A percentile compares a stretch with the other conserved stretches of the same genome.
phyloP scores from a whole-genome alignment of 2,797 vertebrate genomes.

The Sebastes glaucus region DNA sequence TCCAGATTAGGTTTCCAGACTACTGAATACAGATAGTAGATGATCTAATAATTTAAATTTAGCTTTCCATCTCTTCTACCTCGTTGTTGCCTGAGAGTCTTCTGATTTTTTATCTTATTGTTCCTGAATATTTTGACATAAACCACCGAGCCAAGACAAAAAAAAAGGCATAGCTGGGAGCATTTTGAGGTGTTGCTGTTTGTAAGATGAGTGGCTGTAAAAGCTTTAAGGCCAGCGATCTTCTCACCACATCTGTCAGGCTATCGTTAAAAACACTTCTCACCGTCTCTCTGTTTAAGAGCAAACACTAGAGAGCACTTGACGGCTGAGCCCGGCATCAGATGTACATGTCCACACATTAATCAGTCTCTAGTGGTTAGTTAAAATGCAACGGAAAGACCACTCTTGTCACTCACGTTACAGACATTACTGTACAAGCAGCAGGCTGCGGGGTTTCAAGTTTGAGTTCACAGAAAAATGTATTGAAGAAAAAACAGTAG shows the following conservation, averaged over 20 bases:
- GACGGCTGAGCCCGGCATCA: not conserved
- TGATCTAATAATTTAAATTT: conserved; percentile 13
- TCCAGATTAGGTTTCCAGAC: conserved; percentile 39
- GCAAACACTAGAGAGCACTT: conserved; percentile 8
- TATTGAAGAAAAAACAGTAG: conserved; percentile 4
- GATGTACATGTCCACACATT: conserved; percentile 11
- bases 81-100: not conserved
- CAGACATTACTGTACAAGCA: not conserved
- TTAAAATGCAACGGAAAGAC: not conserved
- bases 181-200: not conserved
- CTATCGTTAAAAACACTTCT: conserved; percentile 27
- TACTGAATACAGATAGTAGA: conserved; percentile 1
- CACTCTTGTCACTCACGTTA: not conserved
- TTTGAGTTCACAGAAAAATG: conserved; percentile 25
- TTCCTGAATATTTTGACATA: not conserved
- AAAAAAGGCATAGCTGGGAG: not conserved
- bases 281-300: not conserved
- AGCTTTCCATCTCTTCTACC: not conserved
- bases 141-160: not conserved
- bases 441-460: conserved; percentile 2
- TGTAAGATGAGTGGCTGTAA: not conserved
- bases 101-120: not conserved
- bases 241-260: not conserved
- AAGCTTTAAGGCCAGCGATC: not conserved
- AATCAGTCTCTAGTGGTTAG: conserved; percentile 25